Evolutionary conservation across 1,140 invertebrate genomes (phyloP), one percentile per base, ranked within the genome.

Genomic region (Zeugodacus cucurbitae): DNA sequence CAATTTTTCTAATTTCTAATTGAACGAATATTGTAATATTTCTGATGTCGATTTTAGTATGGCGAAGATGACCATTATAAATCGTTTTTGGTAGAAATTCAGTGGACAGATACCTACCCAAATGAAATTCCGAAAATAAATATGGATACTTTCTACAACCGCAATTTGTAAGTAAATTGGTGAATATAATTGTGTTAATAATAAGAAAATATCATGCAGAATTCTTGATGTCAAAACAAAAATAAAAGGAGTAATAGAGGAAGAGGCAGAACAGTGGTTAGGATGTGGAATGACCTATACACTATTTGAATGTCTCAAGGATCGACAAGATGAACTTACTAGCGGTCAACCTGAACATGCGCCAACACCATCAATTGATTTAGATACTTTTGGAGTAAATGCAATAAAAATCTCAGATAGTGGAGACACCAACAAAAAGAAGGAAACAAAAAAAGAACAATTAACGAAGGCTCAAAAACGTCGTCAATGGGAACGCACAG

Each of bases 221-320:
- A 92, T 96, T 85, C 94, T 95, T 89, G 90, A 94, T 26, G 96
- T 97, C 1, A 98, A 98, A 94, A 94, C 96, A 74, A 96, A 96
- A 91, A 96, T 98, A 88, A 92, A 95, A 26, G 90, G 94, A 10
- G 94, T 95, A 58, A 91, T 98, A 1, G 94, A 94, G n/a, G 94
- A 95, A 62, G 97, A 98, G 93, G 96, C 96, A 0, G 95, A 96
- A 54, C 95, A 96, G 89, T 97, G 96, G 95, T 88, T 98, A 32
- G 98, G 97, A 17, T 96, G 96, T 94, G 97, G 97, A 58, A 98
- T 99, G 97, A 99, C 98, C 1, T 99, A 98, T 91, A 97, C 98
- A 5, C 92, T 99, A 54, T 98, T 99, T 94, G 98, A 99, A 94
- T 98, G 96, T 93, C 94, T 98, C 26, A 98, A 98, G 93, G 98